Evolutionary conservation across 2,113 vertebrate genomes (phyloP), one percentile per base, ranked within the genome.

Genomic region (Polyodon spathula): DNA sequence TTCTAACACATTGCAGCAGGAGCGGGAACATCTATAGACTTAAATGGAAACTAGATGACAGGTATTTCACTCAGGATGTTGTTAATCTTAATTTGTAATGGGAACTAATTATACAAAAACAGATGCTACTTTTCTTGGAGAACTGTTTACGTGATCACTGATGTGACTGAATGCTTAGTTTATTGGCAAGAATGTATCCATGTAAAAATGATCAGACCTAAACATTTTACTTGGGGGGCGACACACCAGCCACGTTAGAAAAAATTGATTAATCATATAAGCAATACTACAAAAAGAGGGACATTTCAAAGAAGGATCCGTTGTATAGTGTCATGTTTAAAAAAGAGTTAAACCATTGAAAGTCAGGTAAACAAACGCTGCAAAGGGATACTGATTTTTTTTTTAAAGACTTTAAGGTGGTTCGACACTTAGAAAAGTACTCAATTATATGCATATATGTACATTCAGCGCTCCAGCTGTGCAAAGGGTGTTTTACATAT

Each of bases 401-500:
- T 27, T 27, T n/a, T n/a, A 27, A 27, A 27, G 27, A 27, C 27
- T 27, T 27, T 27, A 27, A 27, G 27, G 66, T 77, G 72, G 71
- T 66, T 64, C 65, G 64, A 66, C 58, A 69, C 58, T 76, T 71
- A 72, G 66, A 80, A 70, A 80, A 84, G 69, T 83, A 80, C 85
- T 84, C 73, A 74, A 73, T 85, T 77, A 72, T 70, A 81, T 82
- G 78, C 55, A 73, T 63, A 27, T 27, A 3, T 2, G 27, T 27
- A 27, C 27, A 27, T 2, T 27, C 27, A 27, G 3, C 27, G 3
- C 27, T 27, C 27, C 27, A 27, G n/a, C n/a, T n/a, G n/a, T n/a
- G n/a, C n/a, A n/a, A n/a, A n/a, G 73, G 75, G 76, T 71, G 81
- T 85, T 87, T 83, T 59, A 84, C 79, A 79, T 80, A 80, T 81